These are phyloP conservation scores for Isoperla grammatica DNA, from an alignment of 2,888 invertebrate genomes.

Conservation along the genomic window DNA sequence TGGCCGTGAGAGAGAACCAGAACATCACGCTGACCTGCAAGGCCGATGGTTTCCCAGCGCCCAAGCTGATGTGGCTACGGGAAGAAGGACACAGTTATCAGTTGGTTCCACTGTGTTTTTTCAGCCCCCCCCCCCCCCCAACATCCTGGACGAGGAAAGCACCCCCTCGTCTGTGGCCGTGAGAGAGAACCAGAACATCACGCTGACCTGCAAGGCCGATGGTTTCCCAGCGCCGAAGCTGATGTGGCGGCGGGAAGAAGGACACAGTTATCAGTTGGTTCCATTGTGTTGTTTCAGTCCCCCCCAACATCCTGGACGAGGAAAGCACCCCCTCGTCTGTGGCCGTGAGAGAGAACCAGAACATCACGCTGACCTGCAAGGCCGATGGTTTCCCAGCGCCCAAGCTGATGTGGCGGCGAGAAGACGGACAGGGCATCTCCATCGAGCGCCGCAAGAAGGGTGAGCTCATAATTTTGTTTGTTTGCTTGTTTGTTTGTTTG, in stretches of 20 bases:
- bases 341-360: conserved; percentile 88
- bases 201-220: conserved; percentile 83
- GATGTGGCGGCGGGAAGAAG: conserved; percentile 90
- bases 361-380: conserved; percentile 82
- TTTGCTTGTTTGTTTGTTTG: too few species aligned
- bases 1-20: conserved; percentile 88
- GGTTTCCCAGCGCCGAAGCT: conserved; percentile 89
- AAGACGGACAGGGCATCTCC: conserved; percentile 81
- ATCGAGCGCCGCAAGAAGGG: conserved; percentile 84
- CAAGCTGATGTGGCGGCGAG: conserved; percentile 88
- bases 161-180: conserved; percentile 89
- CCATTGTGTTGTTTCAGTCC: conserved; percentile 61
- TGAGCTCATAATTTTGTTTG: too few species aligned
- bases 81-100: conserved; percentile 91
- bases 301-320: conserved; percentile 86
- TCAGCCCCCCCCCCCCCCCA: too few species aligned
- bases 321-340: conserved; percentile 88
- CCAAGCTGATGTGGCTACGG: conserved; percentile 88
- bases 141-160: conserved; percentile 84
- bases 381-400: conserved; percentile 85
- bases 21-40: conserved; percentile 86
- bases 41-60: conserved; percentile 85
- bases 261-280: too few species aligned
- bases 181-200: conserved; percentile 86
- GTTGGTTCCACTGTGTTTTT: too few species aligned